Conservation (phyloP, 2,113 vertebrate genomes). For the Hippocampus mohnikei region DNA sequence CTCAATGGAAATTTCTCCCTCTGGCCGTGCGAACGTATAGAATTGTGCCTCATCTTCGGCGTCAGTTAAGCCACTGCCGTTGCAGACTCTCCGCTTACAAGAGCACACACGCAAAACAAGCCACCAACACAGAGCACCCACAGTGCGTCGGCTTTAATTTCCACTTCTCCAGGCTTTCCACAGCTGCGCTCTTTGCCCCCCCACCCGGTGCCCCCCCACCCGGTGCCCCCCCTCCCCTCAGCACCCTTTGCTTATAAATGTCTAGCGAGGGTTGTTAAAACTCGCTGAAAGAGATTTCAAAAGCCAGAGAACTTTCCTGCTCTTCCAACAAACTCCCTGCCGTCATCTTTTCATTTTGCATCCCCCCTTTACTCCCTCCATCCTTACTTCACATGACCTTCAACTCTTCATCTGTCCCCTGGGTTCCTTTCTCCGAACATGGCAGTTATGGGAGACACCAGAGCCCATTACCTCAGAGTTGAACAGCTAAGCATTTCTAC, state of each 20-base stretch:
- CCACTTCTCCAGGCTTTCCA: constrained; percentile 50
- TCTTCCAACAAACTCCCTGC: neutral
- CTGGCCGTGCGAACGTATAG: constrained; percentile 16
- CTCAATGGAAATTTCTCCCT: constrained; percentile 42
- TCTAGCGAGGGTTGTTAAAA: constrained; percentile 56
- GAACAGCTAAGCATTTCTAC: neutral
- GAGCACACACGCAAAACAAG: constrained; percentile 26
- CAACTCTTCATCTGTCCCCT: constrained; percentile 43
- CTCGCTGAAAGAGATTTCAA: constrained; percentile 53
- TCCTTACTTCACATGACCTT: constrained; percentile 41
- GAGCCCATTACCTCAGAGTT: neutral
- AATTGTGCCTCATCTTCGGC: constrained; percentile 6
- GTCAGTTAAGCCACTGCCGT: constrained; percentile 7
- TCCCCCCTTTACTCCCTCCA: constrained; percentile 1
- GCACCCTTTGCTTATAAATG: constrained; percentile 57
- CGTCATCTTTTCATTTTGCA: constrained; percentile 18
- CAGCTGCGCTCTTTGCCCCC: constrained; percentile 33
- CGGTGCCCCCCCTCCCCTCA: constrained; percentile 31
- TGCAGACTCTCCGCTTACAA: constrained; percentile 13
- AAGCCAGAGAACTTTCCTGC: constrained; percentile 53
- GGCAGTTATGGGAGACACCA: constrained; percentile 24
- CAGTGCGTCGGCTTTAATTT: constrained; percentile 54
- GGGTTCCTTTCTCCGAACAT: constrained; percentile 31
- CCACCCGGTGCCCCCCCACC: constrained; percentile 34
- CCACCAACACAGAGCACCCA: constrained; percentile 29